Base-by-base conservation (phyloP, 2,888 invertebrate genomes). In the Diarsia mendica region DNA sequence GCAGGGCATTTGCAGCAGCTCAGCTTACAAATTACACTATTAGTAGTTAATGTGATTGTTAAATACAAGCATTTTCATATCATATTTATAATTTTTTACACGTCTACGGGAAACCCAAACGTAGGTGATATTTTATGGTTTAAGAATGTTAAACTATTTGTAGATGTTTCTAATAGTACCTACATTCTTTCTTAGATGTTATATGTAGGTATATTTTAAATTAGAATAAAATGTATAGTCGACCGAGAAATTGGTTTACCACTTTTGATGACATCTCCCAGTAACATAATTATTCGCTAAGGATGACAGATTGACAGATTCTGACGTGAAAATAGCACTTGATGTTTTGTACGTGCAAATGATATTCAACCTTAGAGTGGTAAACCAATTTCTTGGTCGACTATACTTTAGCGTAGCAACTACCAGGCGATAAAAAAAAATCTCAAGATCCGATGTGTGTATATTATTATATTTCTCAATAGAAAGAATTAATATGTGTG, bases 401-500 rank as follows among this genome's bases (percentile, higher is more conserved):
- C n/a, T n/a, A n/a, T n/a, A n/a, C n/a, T n/a, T 2, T 28, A 28
- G 28, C 28, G 28, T 28, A 28, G 28, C 28, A 2, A 28, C 28
- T 28, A 28, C 28, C 28, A 28, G 28, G 28, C 28, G n/a, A 39
- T 2, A 13, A 44, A 28, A 28, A 58, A 3, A 13, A n/a, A n/a
- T 63, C 10, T 39, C 39, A 9, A 61, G 46, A 48, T 53, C 61
- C 44, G 28, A 53, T 48, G 44, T 63, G n/a, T 63, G 44, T 23
- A 8, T 44, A 15, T 23, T 8, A 67, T 49, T 28, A 20, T 23
- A 13, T 51, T 55, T 44, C 48, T 48, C 20, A 60, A 77, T 53
- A 60, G 33, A 79, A 83, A 46, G 0, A 68, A 15, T 44, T 49
- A 66, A 69, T 80, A 67, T 70, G 23, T 51, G 49, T 33, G 49